Conservation (phyloP, 2,888 invertebrate genomes). For the Rotaria socialis region DNA sequence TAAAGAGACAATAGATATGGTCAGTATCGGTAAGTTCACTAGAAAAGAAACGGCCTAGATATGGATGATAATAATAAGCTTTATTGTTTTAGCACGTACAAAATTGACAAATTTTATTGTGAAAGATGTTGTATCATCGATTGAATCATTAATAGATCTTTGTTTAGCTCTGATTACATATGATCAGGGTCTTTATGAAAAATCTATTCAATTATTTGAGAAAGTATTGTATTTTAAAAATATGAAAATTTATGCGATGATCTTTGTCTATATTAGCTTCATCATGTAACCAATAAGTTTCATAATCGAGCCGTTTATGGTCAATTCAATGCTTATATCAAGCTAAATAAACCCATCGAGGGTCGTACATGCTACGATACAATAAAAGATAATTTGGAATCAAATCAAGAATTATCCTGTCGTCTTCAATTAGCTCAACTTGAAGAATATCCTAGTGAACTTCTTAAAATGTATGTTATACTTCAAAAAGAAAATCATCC, state of each 20-base stretch:
- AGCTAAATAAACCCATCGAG: neutral
- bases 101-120: neutral
- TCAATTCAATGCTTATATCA: neutral
- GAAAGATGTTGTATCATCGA: neutral
- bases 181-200: neutral
- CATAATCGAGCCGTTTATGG: neutral
- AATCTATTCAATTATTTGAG: neutral
- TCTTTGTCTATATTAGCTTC: neutral
- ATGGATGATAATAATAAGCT: neutral
- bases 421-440: neutral
- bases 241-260: neutral
- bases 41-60: neutral
- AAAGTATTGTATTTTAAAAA: neutral
- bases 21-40: neutral
- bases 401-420: neutral
- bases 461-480: neutral
- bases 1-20: neutral
- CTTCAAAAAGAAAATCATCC: neutral
- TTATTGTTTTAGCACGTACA: neutral
- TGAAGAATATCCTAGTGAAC: neutral
- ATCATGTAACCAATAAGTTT: neutral
- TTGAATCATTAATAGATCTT: neutral
- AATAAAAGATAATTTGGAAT: neutral
- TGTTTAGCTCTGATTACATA: conserved; percentile 3
- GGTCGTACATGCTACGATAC: neutral